Conservation (phyloP, 2,888 invertebrate species). For the Mesorhabditis sp. region DNA sequence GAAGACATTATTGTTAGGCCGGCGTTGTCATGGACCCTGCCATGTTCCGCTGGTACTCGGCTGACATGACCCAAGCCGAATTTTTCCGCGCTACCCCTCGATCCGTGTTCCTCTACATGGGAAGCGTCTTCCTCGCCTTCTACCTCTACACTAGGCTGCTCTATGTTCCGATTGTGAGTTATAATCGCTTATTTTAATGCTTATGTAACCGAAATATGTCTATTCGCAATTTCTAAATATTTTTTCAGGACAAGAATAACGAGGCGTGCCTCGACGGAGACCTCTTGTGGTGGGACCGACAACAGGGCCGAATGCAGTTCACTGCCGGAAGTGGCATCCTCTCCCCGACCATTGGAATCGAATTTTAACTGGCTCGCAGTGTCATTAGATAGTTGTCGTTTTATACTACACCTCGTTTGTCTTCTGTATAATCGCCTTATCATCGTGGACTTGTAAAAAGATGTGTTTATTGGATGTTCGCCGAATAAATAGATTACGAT, state of each 20-base stretch:
- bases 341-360: conserved; percentile 48
- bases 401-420: too few species aligned
- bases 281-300: conserved; percentile 58
- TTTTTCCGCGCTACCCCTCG: conserved; percentile 55
- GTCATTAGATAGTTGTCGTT: neutral
- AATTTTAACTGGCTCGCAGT: conserved; percentile 29
- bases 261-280: conserved; percentile 51
- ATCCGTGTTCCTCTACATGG: conserved; percentile 50
- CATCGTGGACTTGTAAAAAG: too few species aligned
- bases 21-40: conserved; percentile 57
- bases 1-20: conserved; percentile 30
- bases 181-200: conserved; percentile 1
- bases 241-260: conserved; percentile 40
- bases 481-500: too few species aligned
- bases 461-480: too few species aligned
- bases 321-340: conserved; percentile 49
- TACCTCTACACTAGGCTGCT: conserved; percentile 50
- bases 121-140: conserved; percentile 41
- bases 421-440: too few species aligned
- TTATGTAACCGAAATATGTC: neutral
- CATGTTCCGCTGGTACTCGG: conserved; percentile 59
- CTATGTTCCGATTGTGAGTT: conserved; percentile 36
- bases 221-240: neutral
- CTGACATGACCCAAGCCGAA: conserved; percentile 57
- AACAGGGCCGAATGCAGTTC: conserved; percentile 39